Conservation (phyloP, 2,113 vertebrate genomes). For the Rhizomys pruinosus region DNA sequence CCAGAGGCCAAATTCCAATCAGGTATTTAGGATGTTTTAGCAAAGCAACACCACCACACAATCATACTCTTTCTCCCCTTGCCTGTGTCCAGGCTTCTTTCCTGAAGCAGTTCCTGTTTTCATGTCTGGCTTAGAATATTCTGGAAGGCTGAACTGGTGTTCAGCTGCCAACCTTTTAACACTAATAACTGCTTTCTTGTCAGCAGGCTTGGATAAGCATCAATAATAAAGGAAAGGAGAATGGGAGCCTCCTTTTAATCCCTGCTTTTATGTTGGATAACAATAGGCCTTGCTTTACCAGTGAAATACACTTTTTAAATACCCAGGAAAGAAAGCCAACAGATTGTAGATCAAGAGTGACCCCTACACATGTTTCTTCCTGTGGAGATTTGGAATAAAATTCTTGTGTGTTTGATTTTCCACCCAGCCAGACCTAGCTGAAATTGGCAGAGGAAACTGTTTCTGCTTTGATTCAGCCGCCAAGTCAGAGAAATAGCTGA, state of each 20-base stretch:
- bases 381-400: conserved; percentile 59
- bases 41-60: background rate
- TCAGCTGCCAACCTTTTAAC: background rate
- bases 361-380: conserved; percentile 22
- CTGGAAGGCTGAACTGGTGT: background rate
- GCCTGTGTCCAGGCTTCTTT: background rate
- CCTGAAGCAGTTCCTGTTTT: background rate
- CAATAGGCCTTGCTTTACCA: conserved; percentile 28
- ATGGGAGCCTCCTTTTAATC: background rate
- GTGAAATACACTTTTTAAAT: conserved; percentile 41
- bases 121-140: background rate
- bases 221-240: background rate
- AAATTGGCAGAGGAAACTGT: conserved; percentile 59
- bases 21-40: background rate
- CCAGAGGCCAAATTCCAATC: background rate
- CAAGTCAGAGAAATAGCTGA: conserved; percentile 43
- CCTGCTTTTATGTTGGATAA: background rate
- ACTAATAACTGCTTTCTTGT: background rate
- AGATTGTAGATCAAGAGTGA: conserved; percentile 53
- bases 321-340: conserved; percentile 48
- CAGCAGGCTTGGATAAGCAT: background rate
- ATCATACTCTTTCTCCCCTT: background rate
- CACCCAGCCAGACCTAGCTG: conserved; percentile 30
- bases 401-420: conserved; percentile 66
- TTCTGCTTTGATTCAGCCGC: conserved; percentile 29